Evolutionary conservation across 2,113 vertebrate genomes (phyloP), one percentile per base, ranked within the genome.

Genomic region (Mus spicilegus): DNA sequence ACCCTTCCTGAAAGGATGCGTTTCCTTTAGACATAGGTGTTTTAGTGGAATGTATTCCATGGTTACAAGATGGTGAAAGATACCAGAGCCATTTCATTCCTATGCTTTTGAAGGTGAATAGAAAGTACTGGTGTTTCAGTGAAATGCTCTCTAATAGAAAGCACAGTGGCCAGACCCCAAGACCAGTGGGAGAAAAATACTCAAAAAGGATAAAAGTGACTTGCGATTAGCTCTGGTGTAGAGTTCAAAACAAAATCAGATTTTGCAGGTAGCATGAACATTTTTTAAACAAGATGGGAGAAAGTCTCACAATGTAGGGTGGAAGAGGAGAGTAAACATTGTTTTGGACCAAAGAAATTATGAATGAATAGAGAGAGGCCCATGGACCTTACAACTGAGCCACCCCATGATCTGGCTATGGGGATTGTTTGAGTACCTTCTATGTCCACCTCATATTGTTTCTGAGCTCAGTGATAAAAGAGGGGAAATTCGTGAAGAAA

Each of bases 21-120:
- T 87, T 97, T 91, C 46, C 36, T 93, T 93, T 91, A 87, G 67
- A 58, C 33, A 65, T 89, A n/a, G 81, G 11, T 89, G 33, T 86
- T 96, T 78, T 33, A 36, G 54, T 86, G 72, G 56, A 80, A 73
- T 42, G 7, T 39, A 49, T 65, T 72, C 24, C 24, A 8, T 56
- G 89, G 30, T 70, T 56, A 87, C 46, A 76, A 89, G 91, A 90
- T 90, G 84, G 49, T 58, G 26, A 86, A 63, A n/a, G 30, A 42
- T 42, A 24, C 19, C 42, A 26, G 49, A 36, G 46, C 3, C 33
- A 5, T 76, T 90, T 77, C 84, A 8, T 86, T 63, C 28, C 42
- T 58, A 12, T 78, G 3, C 49, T 81, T 96, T 39, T 42, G 46
- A 85, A 63, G 16, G 22, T 72, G 7, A 76, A 11, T 90, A 61